Evolutionary conservation across 2,113 vertebrate genomes (phyloP).

Genomic region (Cardinalis cardinalis): DNA sequence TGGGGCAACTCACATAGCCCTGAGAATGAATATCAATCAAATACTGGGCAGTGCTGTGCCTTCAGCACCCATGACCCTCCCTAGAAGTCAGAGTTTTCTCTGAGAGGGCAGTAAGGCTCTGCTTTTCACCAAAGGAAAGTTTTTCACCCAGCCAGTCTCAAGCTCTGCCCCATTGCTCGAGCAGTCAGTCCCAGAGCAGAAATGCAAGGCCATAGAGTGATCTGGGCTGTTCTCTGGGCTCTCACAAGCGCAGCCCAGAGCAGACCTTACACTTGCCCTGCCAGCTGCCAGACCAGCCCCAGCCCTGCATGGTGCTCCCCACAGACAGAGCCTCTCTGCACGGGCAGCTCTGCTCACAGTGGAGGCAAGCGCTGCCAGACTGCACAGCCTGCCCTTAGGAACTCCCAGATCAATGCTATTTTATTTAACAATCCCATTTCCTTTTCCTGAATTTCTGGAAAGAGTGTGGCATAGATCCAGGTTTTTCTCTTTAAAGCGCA

Average conservation of each 20-base stretch:
- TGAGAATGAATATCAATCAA: neutral
- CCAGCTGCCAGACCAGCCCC: neutral
- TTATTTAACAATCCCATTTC: slow-evolving; percentile 44
- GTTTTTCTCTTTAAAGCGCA: neutral
- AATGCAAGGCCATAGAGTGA: rapidly evolving
- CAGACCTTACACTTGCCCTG: neutral
- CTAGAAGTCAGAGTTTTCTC: neutral
- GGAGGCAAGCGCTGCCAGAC: rapidly evolving
- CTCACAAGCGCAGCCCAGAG: neutral
- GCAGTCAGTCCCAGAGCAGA: neutral
- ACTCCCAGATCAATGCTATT: neutral
- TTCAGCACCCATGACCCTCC: neutral
- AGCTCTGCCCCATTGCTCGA: rapidly evolving
- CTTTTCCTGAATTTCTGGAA: slow-evolving; percentile 50
- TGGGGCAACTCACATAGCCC: neutral
- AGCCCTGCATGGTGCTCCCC: neutral
- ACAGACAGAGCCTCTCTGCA: neutral
- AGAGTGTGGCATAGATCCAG: neutral
- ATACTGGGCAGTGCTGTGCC: neutral
- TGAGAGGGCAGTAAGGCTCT: neutral
- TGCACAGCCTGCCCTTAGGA: neutral
- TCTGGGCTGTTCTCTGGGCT: neutral
- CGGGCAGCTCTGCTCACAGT: rapidly evolving
- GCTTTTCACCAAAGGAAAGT: neutral
- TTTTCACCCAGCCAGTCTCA: neutral